Conservation (phyloP, 2,113 vertebrate genomes). For the Chaetops frenatus region DNA sequence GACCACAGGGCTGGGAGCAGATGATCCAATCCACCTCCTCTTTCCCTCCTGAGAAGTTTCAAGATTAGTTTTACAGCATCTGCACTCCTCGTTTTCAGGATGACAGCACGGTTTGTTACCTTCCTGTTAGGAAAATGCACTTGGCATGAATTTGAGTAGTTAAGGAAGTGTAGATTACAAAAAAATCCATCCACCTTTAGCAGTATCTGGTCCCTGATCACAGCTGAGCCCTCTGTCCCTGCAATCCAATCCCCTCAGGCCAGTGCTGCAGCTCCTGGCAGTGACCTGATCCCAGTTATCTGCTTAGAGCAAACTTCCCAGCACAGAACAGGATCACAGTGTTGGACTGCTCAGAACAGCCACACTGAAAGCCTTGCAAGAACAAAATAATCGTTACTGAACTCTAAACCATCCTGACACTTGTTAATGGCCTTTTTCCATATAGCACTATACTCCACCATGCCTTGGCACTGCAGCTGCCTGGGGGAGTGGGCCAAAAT, state of each 20-base stretch:
- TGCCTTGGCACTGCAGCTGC: neutral
- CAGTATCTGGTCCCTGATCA: neutral
- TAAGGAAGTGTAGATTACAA: neutral
- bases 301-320: neutral
- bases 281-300: neutral
- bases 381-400: neutral
- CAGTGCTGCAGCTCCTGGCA: neutral
- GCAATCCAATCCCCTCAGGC: neutral
- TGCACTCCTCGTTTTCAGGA: neutral
- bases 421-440: no score
- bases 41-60: neutral
- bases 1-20: neutral
- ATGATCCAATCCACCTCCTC: neutral
- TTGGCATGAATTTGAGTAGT: neutral
- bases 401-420: neutral
- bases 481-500: neutral
- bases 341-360: neutral
- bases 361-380: neutral
- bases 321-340: fast-evolving
- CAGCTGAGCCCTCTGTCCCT: neutral
- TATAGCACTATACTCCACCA: fast-evolving
- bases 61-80: neutral
- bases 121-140: constrained; percentile 5
- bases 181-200: neutral
- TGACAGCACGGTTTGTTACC: neutral